These are phyloP conservation scores for Lepidurus arcticus DNA, from an alignment of 1,140 invertebrate genomes.

Conservation along the genomic window DNA sequence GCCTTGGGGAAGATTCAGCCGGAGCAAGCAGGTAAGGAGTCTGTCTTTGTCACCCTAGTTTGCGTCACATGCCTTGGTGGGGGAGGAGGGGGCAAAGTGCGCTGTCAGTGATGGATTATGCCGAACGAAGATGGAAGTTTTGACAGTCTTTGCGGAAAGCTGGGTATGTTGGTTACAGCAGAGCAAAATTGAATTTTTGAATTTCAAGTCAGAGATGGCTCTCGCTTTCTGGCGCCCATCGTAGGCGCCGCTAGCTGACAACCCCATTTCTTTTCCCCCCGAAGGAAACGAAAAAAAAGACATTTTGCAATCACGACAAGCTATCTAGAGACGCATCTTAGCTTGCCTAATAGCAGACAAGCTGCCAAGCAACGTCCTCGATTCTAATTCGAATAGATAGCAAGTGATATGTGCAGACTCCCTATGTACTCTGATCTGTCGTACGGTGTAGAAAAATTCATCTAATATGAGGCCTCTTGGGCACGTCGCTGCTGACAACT, in stretches of 20 bases:
- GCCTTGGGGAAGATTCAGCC: conserved; percentile 3
- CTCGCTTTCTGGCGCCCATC: neutral
- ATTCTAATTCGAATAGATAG: neutral
- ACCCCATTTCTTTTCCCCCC: neutral
- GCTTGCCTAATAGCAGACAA: conserved; percentile 1
- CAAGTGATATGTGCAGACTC: neutral
- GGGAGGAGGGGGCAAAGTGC: neutral
- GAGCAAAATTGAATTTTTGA: neutral
- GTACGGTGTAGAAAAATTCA: no score
- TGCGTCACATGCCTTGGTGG: neutral
- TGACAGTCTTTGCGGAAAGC: neutral
- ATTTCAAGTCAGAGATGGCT: no score
- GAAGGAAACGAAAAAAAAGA: neutral
- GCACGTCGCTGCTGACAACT: no score
- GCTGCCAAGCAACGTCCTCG: neutral
- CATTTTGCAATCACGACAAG: neutral
- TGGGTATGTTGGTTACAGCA: neutral
- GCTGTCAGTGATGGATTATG: conserved; percentile 10
- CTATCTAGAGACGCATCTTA: neutral
- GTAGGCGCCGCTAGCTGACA: conserved; percentile 5
- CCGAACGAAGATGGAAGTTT: conserved; percentile 7
- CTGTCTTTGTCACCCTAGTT: conserved; percentile 10
- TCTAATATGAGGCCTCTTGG: no score
- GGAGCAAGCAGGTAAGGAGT: conserved; percentile 9
- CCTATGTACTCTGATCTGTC: no score